phyloP scores from a whole-genome alignment of 2,113 vertebrate species.

The Polyodon spathula region DNA sequence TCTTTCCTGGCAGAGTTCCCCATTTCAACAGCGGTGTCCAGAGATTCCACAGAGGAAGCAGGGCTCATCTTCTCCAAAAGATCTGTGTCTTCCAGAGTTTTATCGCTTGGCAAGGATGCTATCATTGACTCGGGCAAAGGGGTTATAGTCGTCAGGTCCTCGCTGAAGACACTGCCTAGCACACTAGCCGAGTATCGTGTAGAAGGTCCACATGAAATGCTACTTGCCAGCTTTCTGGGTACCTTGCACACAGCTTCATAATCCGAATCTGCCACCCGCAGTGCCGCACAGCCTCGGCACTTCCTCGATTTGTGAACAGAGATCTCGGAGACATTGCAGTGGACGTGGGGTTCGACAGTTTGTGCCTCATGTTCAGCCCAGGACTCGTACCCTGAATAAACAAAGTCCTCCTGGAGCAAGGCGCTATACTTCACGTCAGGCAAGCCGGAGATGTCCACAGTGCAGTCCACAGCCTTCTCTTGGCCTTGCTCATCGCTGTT shows the following conservation, averaged over 20 bases:
- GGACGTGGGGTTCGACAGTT: constrained; percentile 43
- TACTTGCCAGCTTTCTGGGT: constrained; percentile 70
- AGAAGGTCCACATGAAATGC: constrained; percentile 65
- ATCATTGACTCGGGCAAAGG: constrained; percentile 42
- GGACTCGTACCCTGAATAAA: constrained; percentile 77
- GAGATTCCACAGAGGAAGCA: constrained; percentile 70
- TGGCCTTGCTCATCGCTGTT: constrained; percentile 51
- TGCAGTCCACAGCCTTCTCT: constrained; percentile 29
- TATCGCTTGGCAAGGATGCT: constrained; percentile 30
- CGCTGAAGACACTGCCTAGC: constrained; percentile 36
- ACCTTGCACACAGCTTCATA: constrained; percentile 88
- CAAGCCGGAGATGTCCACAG: constrained; percentile 59
- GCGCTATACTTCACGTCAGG: constrained; percentile 63
- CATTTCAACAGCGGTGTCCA: constrained; percentile 56
- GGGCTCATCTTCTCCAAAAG: constrained; percentile 57
- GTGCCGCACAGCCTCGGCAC: constrained; percentile 67
- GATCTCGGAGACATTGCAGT: constrained; percentile 50
- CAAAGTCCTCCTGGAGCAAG: constrained; percentile 79
- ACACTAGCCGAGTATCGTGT: constrained; percentile 51
- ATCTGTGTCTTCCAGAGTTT: constrained; percentile 55
- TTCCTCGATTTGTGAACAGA: constrained; percentile 51
- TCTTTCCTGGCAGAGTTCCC: constrained; percentile 35
- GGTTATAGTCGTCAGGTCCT: constrained; percentile 49
- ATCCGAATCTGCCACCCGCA: constrained; percentile 80
- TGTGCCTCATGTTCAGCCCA: constrained; percentile 76